A percentile compares a stretch with the other conserved stretches of the same genome.
Conservation (phyloP, 2,888 invertebrate species). For the Drosophila incognita region DNA sequence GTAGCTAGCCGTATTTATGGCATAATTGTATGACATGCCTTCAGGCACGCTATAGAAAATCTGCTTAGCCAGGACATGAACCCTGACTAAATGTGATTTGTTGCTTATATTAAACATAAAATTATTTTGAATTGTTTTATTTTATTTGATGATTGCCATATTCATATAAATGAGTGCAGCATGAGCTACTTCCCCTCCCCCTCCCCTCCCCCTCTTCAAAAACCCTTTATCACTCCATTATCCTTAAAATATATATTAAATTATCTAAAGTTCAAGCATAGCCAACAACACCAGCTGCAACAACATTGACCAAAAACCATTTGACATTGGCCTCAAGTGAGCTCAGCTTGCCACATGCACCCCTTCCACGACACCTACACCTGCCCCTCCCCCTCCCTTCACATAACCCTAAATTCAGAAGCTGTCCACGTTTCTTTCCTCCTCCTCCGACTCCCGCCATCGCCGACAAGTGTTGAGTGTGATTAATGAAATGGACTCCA, state of each 20-base stretch:
- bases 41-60: background rate
- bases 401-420: background rate
- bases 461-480: conserved; percentile 68
- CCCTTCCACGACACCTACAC: background rate
- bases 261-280: conserved; percentile 41
- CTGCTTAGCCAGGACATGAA: background rate
- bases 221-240: background rate
- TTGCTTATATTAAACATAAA: too few relatives aligned
- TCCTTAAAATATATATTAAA: conserved; percentile 48
- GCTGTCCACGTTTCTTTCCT: conserved; percentile 33
- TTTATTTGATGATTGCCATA: background rate
- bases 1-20: background rate
- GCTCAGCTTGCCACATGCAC: conserved; percentile 31
- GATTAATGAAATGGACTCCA: conserved; percentile 75
- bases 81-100: too few relatives aligned
- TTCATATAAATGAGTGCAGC: conserved; percentile 17
- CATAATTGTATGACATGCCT: background rate
- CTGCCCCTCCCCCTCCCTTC: background rate
- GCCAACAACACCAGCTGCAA: conserved; percentile 6
- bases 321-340: conserved; percentile 67
- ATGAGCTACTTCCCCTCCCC: background rate
- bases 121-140: too few relatives aligned
- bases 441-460: conserved; percentile 25
- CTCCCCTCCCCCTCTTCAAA: background rate
- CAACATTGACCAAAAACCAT: conserved; percentile 50